Evolutionary conservation across 2,797 vertebrate species (phyloP).

Genomic region (Macrochelys suwanniensis): DNA sequence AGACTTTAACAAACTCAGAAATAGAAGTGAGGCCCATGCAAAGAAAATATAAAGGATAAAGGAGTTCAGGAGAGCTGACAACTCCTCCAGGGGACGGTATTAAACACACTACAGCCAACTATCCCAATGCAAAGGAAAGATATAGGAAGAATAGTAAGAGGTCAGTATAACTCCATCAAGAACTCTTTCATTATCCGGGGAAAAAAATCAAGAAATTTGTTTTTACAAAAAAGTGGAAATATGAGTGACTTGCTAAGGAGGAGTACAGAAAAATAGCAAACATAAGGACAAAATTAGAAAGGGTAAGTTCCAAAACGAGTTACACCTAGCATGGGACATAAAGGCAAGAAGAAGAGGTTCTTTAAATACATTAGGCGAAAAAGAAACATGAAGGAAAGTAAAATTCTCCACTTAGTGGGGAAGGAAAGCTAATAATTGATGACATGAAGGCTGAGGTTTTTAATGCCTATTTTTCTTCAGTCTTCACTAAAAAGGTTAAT

Average conservation of each 20-base stretch:
- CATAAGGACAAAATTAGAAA: neutral
- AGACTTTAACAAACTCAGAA: neutral
- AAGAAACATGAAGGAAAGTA: neutral
- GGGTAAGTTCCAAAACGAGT: neutral
- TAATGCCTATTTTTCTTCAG: neutral
- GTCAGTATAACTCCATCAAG: neutral
- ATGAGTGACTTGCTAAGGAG: neutral
- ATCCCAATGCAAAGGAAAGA: neutral
- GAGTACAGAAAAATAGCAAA: neutral
- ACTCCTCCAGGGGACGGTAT: neutral
- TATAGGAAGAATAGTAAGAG: neutral
- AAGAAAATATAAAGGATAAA: neutral
- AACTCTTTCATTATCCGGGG: neutral
- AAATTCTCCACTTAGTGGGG: neutral
- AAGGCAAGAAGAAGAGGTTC: neutral
- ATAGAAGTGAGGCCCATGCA: neutral
- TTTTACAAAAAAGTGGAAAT: neutral
- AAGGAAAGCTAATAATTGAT: neutral
- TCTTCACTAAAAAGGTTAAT: neutral
- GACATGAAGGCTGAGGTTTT: neutral
- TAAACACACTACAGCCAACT: neutral
- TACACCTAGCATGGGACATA: neutral
- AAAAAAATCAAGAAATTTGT: neutral
- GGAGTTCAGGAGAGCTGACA: neutral
- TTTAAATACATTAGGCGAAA: neutral